Evolutionary conservation across 1,140 invertebrate genomes (phyloP), one percentile per base, ranked within the genome.

Genomic region (Zophobas atratus): DNA sequence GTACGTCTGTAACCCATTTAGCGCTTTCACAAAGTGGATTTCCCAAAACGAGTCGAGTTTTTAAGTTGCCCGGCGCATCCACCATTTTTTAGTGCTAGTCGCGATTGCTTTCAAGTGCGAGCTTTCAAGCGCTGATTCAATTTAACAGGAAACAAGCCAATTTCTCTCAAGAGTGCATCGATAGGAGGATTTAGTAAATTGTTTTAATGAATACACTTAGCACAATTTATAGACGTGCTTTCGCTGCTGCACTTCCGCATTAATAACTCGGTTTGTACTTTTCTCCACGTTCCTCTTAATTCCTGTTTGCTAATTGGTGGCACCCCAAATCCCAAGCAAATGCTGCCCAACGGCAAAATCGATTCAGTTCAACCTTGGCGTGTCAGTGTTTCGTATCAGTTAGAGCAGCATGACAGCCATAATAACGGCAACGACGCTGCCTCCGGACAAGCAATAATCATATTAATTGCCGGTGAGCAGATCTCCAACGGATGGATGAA

Each of bases 401-500:
- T 67, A 33, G 56, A 8, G 34, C 56, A 60, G 38, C 56, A 60
- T 60, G 56, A 60, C 56, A 60, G 56, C 32, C 56, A 60, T 60
- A 60, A 60, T 60, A 46, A 46, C 43, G 43, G 3, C 43, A 46
- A 8, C 43, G 56, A 32, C 35, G 56, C 38, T 8, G 36, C 56
- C 60, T 36, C 39, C n/a, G 33, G 39, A 6, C 60, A 41, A 43
- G 60, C 39, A 67, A 67, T 67, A 67, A 67, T 67, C 38, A 67
- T 67, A 67, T 67, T 67, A 67, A 67, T 67, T 41, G 60, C 38
- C 8, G 60, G 60, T 67, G 60, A 41, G 20, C 60, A 33, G 60
- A 43, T 32, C 43, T 20, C 20, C 20, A 20, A 20, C 8, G 20
- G 33, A 67, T 33, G 39, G 60, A 43, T 67, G 60, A 43, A 67